A percentile compares a stretch with the other conserved stretches of the same genome.
phyloP scores from a whole-genome alignment of 2,113 vertebrate species.

The Ranitomeya imitator region DNA sequence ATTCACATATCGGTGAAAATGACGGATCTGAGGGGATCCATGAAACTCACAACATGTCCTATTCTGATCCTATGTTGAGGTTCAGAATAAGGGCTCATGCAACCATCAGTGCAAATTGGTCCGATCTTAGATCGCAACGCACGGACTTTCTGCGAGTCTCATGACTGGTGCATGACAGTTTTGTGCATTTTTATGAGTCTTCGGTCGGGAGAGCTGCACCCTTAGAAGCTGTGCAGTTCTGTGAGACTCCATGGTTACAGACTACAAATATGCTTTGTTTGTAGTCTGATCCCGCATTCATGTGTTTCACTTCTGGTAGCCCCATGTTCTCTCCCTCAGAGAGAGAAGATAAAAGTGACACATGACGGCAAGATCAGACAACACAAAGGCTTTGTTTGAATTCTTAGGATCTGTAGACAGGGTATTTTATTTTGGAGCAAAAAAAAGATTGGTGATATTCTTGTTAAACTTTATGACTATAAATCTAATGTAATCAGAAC shows the following conservation, averaged over 20 bases:
- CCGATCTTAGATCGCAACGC: no score
- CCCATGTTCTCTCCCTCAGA: neutral
- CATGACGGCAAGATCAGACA: neutral
- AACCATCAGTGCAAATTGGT: no score
- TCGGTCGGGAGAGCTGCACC: no score
- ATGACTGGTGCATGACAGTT: no score
- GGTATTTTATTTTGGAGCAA: neutral
- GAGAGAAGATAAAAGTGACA: neutral
- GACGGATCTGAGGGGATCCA: no score
- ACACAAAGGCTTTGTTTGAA: neutral
- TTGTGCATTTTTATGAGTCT: no score
- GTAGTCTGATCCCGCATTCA: neutral
- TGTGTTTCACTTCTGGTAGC: neutral
- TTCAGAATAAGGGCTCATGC: no score
- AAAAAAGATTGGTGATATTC: neutral
- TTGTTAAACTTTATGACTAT: neutral
- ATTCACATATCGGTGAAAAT: no score
- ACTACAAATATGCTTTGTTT: neutral
- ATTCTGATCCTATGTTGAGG: no score
- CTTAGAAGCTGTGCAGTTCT: neutral
- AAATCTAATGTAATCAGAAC: neutral
- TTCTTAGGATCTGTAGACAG: neutral
- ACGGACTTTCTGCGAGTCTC: no score
- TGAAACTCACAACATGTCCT: no score
- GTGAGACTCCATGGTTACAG: neutral